phyloP scores from a whole-genome alignment of 2,888 invertebrate genomes.

The Lycocerus yunnanus region DNA sequence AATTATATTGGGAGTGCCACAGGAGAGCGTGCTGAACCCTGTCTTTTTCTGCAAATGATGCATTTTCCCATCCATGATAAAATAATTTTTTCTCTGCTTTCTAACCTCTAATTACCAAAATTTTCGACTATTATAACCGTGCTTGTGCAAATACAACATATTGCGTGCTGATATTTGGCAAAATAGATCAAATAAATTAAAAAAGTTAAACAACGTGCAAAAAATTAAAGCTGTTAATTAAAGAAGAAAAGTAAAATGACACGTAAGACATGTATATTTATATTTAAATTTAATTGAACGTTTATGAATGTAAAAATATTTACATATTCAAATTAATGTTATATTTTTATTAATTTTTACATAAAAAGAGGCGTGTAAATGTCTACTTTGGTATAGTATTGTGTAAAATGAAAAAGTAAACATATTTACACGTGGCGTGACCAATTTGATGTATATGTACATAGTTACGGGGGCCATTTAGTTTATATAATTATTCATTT shows the following conservation, averaged over 20 bases:
- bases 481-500: constrained; percentile 34
- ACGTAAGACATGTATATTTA: background rate
- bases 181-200: background rate
- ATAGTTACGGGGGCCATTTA: constrained; percentile 8
- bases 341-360: constrained; percentile 31
- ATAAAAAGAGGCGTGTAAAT: constrained; percentile 24
- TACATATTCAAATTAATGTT: constrained; percentile 26
- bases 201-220: background rate
- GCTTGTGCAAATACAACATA: background rate
- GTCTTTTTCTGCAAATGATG: background rate
- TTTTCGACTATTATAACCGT: background rate
- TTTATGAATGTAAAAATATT: constrained; percentile 8
- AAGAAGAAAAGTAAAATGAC: background rate
- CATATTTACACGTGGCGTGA: constrained; percentile 20
- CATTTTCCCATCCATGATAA: too few species aligned
- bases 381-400: constrained; percentile 15
- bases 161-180: background rate
- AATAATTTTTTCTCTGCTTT: background rate
- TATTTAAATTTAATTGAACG: constrained; percentile 27
- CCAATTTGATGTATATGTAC: constrained; percentile 14
- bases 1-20: background rate
- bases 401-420: constrained; percentile 14
- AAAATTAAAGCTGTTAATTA: constrained; percentile 1
- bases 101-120: background rate
- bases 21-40: background rate